A percentile compares a stretch with the other conserved stretches of the same genome.
Evolutionary conservation across 2,113 vertebrate species (phyloP).

Genomic region (Mus pahari): DNA sequence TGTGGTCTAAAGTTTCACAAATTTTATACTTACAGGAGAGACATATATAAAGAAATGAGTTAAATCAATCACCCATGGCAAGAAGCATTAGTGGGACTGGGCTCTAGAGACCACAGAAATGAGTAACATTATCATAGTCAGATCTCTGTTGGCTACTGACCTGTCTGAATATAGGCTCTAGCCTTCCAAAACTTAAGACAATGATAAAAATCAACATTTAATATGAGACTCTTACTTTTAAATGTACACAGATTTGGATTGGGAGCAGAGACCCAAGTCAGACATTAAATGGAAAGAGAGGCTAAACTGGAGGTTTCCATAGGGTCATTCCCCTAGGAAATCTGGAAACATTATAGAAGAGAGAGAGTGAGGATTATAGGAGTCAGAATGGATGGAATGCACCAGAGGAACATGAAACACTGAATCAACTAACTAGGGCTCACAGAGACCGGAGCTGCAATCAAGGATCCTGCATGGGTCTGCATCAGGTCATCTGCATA

Average conservation of each 20-base stretch:
- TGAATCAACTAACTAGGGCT: neutral
- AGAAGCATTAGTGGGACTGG: neutral
- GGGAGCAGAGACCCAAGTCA: neutral
- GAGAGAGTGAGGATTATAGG: too few relatives aligned
- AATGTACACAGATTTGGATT: neutral
- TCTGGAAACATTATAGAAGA: too few relatives aligned
- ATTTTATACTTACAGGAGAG: neutral
- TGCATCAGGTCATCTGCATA: neutral
- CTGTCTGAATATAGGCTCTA: neutral
- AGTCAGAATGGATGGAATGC: too few relatives aligned
- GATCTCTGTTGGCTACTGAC: neutral
- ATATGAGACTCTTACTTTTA: constrained; percentile 38
- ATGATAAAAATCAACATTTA: constrained; percentile 17
- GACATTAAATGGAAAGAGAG: neutral
- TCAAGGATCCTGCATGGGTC: neutral
- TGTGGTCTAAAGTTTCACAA: neutral
- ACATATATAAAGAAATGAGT: constrained; percentile 9
- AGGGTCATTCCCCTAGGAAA: neutral
- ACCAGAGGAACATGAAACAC: neutral
- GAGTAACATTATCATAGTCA: neutral
- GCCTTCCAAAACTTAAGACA: neutral
- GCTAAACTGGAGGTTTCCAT: neutral
- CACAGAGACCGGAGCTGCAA: neutral
- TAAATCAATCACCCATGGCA: neutral
- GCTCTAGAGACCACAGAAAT: neutral